A percentile compares a stretch with the other conserved stretches of the same genome.
Evolutionary conservation across 2,888 invertebrate genomes (phyloP).

Genomic region (Mythimna lalbum): DNA sequence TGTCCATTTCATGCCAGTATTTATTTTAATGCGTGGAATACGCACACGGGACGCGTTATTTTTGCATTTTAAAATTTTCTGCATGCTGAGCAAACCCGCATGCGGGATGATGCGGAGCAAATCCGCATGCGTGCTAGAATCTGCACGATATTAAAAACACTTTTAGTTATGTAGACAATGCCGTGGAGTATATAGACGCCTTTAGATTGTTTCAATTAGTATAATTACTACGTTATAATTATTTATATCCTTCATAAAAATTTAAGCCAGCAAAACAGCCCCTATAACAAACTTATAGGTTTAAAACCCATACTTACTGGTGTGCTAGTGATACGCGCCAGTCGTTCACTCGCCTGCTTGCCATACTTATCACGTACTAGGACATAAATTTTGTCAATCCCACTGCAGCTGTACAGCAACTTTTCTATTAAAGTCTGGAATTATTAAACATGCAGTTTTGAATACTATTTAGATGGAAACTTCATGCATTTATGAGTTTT

Average conservation of each 20-base stretch:
- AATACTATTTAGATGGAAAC: conserved; percentile 29
- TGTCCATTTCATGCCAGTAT: too few relatives aligned
- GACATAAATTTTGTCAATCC: conserved; percentile 68
- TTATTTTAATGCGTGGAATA: too few relatives aligned
- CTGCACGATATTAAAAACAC: too few relatives aligned
- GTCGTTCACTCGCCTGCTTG: conserved; percentile 56
- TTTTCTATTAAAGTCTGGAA: conserved; percentile 72
- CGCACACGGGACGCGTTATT: too few relatives aligned
- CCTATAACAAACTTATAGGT: not conserved
- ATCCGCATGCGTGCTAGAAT: too few relatives aligned
- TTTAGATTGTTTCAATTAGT: too few relatives aligned
- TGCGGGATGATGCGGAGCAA: too few relatives aligned
- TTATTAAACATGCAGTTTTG: conserved; percentile 41
- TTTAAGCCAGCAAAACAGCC: not conserved
- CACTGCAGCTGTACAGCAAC: conserved; percentile 66
- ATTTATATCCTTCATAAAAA: not conserved
- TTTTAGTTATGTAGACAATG: too few relatives aligned
- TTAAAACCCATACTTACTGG: conserved; percentile 58
- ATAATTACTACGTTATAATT: too few relatives aligned
- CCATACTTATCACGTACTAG: conserved; percentile 67
- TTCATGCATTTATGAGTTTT: conserved; percentile 15
- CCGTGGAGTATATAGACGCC: too few relatives aligned
- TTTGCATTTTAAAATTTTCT: too few relatives aligned
- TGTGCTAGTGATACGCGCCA: conserved; percentile 57
- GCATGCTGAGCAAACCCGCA: too few relatives aligned